Base-by-base conservation (phyloP, 2,113 vertebrate species). In the Cyanoramphus novaezelandiae region DNA sequence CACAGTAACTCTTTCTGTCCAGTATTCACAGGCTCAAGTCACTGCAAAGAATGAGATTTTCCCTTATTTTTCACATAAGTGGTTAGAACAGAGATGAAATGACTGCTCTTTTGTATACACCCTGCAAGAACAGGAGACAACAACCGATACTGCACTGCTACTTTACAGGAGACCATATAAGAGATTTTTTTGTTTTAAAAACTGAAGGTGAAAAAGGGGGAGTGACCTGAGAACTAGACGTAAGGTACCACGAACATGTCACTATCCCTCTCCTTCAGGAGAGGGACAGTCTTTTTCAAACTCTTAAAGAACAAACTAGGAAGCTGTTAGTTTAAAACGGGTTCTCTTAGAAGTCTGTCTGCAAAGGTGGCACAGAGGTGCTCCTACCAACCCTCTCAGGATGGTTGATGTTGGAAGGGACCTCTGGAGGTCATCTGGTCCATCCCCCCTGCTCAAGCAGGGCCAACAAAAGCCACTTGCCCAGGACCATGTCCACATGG, bases 391-490 rank as follows among this genome's bases (percentile, higher is more conserved):
- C 4, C 27, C 52, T 12, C 44, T 39, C 23, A 41, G 17, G 21
- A 17, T 11, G 55, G 15, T 0, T 41, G n/a, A 90, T 19, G 31
- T 18, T 4, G 39, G 10, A 59, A 82, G 35, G 6, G 44, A 65
- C 21, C 29, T 79, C 37, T 46, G 55, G 37, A 84, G 11, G 6
- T 31, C 41, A 33, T 15, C 49, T 70, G 37, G 60, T 41, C 37
- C 65, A 86, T 31, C 8, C 7, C 13, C 18, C 17, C 55, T 57
- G 44, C 29, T 47, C 35, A 79, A 7, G 10, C 1, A 82, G 10
- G 9, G 39, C 8, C 12, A 43, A 27, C 23, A 15, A 53, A 5
- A 49, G 37, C 25, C 0, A 0, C 7, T 0, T 59, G 13, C 21
- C 13, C 31, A 78, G 18, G 53, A 20, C 33, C 4, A 9, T 0